Evolutionary conservation across 2,113 vertebrate species (phyloP), one percentile per base, ranked within the genome.

Genomic region (Elgaria multicarinata): DNA sequence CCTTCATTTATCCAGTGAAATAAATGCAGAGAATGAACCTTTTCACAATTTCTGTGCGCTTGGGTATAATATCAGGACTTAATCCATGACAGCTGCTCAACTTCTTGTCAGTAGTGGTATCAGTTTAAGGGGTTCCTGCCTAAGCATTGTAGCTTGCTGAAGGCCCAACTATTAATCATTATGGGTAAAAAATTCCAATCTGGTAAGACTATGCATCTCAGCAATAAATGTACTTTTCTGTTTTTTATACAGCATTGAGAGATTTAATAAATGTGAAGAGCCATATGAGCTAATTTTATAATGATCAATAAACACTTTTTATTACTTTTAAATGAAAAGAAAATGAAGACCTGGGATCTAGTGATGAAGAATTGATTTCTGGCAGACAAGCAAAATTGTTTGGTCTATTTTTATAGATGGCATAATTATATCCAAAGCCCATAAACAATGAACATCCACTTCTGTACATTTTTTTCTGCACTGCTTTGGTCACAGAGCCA

Each of bases 381-480:
- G 93, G 92, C 83, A 66, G 88, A 95, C 81, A 87, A 90, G 86
- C 24, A 95, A 96, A 97, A 96, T 92, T 96, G 90, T 96, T 96
- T 95, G 95, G 94, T 96, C 95, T 97, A 91, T 96, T 96, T 97
- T 97, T 95, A 96, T 90, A 90, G 92, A 80, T 94, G 93, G 88
- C 93, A 97, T 97, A 96, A 96, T 96, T 94, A 94, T 94, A 96
- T 91, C 94, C 90, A 96, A 96, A 87, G 92, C 64, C 50, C 90
- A 94, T 94, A 96, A 93, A 95, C 92, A 97, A 96, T 89, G 75
- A 93, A 92, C 93, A 95, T 95, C 91, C 46, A 94, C 94, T 94
- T 97, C 87, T 95, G 92, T 96, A 93, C 33, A n/a, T 93, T 96
- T 96, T 92, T 72, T 64, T 39, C 84, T 91, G 89, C 85, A 87